These are phyloP conservation scores for Lasioglossum baleicum DNA, from an alignment of 1,140 invertebrate species.

Conservation along the genomic window DNA sequence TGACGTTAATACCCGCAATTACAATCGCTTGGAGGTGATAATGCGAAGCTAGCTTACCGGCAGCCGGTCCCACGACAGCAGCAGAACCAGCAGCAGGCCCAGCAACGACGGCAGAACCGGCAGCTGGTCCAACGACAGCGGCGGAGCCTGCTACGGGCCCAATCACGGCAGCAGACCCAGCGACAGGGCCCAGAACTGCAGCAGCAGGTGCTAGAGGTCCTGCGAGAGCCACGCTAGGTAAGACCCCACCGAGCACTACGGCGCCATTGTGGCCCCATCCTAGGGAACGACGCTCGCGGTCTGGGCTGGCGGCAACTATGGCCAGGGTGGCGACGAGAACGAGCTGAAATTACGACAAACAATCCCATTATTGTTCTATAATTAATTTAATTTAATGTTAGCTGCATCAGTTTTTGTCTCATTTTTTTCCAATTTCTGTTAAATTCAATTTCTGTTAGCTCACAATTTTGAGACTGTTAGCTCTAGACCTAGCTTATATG, in stretches of 20 bases:
- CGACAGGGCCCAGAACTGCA: conserved; percentile 52
- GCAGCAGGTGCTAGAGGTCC: conserved; percentile 38
- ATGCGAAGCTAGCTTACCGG: conserved; percentile 14
- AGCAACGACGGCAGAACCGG: conserved; percentile 48
- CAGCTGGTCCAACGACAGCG: conserved; percentile 51
- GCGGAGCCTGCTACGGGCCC: conserved; percentile 41
- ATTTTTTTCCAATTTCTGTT: too few relatives aligned
- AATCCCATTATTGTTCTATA: too few relatives aligned
- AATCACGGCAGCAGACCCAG: conserved; percentile 37
- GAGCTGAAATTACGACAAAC: conserved; percentile 27
- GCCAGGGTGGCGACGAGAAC: conserved; percentile 38
- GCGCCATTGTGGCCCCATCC: conserved; percentile 47
- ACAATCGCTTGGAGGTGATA: not conserved
- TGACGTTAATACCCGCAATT: not conserved
- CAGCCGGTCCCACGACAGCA: conserved; percentile 55
- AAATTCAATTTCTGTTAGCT: too few relatives aligned
- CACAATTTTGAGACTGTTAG: too few relatives aligned
- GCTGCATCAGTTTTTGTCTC: too few relatives aligned
- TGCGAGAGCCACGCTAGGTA: conserved; percentile 24
- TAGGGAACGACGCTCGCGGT: conserved; percentile 60
- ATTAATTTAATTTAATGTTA: not conserved
- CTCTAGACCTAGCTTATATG: too few relatives aligned
- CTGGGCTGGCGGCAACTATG: conserved; percentile 41
- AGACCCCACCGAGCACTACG: conserved; percentile 41
- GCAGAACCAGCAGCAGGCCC: conserved; percentile 52